A percentile compares a stretch with the other conserved stretches of the same genome.
Evolutionary conservation across 2,888 invertebrate genomes (phyloP).

Genomic region (Brachypalpus laphriformis): DNA sequence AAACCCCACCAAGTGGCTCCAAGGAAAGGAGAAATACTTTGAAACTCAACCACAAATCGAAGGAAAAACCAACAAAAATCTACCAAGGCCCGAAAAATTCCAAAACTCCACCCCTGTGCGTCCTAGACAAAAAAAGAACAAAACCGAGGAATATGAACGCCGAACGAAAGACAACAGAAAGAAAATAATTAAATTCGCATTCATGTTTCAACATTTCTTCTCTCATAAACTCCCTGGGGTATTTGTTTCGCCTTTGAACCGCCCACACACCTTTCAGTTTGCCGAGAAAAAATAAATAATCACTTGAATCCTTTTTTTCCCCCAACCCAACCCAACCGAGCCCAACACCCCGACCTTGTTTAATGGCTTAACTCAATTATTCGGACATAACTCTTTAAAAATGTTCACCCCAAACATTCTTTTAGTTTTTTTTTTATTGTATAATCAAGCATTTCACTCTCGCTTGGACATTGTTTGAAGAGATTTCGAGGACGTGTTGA

Average conservation of each 20-base stretch:
- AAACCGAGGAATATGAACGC: neutral
- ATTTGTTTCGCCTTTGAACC: constrained; percentile 5
- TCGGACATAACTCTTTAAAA: constrained; percentile 69
- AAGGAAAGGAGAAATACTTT: too few relatives aligned
- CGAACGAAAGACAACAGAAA: constrained; percentile 14
- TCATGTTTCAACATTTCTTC: constrained; percentile 35
- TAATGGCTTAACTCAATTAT: constrained; percentile 71
- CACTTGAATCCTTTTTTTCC: constrained; percentile 1
- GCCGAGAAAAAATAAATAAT: constrained; percentile 16
- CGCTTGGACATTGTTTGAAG: constrained; percentile 50
- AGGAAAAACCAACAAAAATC: neutral
- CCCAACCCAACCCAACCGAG: neutral
- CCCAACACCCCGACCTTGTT: constrained; percentile 20
- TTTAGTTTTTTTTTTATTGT: constrained; percentile 5
- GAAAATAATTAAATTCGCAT: constrained; percentile 51
- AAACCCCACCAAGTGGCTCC: too few relatives aligned
- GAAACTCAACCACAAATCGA: neutral
- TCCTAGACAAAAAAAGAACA: neutral
- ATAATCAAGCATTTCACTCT: constrained; percentile 38
- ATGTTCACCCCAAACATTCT: neutral
- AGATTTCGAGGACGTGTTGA: constrained; percentile 43
- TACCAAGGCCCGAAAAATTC: neutral
- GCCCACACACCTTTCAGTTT: constrained; percentile 28
- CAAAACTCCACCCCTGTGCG: neutral
- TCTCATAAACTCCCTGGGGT: neutral